Evolutionary conservation across 2,888 invertebrate genomes (phyloP).

Genomic region (Lasioglossum leucozonium): DNA sequence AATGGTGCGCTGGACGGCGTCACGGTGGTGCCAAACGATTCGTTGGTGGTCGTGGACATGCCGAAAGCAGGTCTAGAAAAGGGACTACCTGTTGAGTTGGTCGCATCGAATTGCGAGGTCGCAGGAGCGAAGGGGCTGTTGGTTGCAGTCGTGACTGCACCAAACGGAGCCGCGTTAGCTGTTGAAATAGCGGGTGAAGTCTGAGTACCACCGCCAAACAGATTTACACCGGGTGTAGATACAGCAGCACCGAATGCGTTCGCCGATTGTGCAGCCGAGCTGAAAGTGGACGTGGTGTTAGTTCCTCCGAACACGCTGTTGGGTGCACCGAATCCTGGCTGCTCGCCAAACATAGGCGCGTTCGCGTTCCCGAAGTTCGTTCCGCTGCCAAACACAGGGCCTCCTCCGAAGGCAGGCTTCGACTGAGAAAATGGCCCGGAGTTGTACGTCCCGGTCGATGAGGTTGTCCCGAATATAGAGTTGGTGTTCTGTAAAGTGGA

Average conservation of each 20-base stretch:
- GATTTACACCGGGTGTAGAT: conserved; percentile 41
- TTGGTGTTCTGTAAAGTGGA: conserved; percentile 56
- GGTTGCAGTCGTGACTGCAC: conserved; percentile 38
- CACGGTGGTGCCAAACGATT: conserved; percentile 59
- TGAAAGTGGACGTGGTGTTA: conserved; percentile 71
- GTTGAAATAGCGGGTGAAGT: conserved; percentile 29
- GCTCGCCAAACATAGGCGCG: conserved; percentile 71
- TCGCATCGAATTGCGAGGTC: conserved; percentile 55
- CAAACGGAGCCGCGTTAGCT: conserved; percentile 47
- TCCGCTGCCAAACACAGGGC: conserved; percentile 76
- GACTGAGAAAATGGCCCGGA: conserved; percentile 74
- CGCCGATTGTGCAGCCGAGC: conserved; percentile 46
- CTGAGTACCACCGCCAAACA: conserved; percentile 51
- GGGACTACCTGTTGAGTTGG: conserved; percentile 34
- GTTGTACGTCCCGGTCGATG: conserved; percentile 54
- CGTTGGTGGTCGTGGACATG: conserved; percentile 34
- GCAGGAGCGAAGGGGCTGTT: conserved; percentile 53
- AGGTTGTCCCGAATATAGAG: conserved; percentile 61
- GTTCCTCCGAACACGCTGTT: conserved; percentile 78
- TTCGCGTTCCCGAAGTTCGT: conserved; percentile 67
- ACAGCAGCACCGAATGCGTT: conserved; percentile 49
- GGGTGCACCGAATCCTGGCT: conserved; percentile 63
- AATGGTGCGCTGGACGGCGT: conserved; percentile 65
- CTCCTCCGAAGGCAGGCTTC: conserved; percentile 76
- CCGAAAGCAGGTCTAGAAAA: conserved; percentile 57